A percentile compares a stretch with the other conserved stretches of the same genome.
Evolutionary conservation across 2,888 invertebrate genomes (phyloP).

Genomic region (Spialia ferax): DNA sequence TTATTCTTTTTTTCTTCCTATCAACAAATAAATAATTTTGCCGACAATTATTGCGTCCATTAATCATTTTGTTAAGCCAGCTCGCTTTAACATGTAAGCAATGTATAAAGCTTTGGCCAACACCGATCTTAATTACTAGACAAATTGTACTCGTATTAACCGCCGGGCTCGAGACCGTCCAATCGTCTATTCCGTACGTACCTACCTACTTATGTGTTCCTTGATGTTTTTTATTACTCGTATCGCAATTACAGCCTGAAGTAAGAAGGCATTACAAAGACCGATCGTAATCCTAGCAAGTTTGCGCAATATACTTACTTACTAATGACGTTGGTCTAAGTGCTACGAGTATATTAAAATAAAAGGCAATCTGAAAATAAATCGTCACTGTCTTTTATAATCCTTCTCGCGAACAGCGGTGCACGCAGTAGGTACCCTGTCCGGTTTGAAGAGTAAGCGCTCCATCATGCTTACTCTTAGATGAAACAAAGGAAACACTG

Average conservation of each 20-base stretch:
- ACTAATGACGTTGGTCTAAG: no score
- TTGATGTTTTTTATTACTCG: background rate
- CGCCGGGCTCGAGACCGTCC: background rate
- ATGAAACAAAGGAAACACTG: background rate
- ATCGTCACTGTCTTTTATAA: background rate
- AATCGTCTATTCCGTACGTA: background rate
- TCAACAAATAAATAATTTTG: background rate
- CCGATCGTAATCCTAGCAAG: background rate
- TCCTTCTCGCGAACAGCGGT: background rate
- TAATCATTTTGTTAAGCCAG: background rate
- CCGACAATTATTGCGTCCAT: background rate
- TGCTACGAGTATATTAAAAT: no score
- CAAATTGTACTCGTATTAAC: background rate
- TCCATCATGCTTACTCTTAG: background rate
- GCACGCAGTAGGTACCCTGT: background rate
- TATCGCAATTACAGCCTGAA: no score
- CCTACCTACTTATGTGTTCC: background rate
- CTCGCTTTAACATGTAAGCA: no score
- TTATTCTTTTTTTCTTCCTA: background rate
- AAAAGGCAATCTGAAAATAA: background rate
- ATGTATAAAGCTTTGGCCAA: background rate
- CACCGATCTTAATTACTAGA: background rate
- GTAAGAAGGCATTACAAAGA: no score
- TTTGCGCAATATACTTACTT: background rate
- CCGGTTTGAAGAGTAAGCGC: background rate